Percentiles rank a stretch among this genome's conserved stretches.
These are phyloP conservation scores for Syngnathus floridae DNA, from an alignment of 2,113 vertebrate genomes.

Conservation along the genomic window DNA sequence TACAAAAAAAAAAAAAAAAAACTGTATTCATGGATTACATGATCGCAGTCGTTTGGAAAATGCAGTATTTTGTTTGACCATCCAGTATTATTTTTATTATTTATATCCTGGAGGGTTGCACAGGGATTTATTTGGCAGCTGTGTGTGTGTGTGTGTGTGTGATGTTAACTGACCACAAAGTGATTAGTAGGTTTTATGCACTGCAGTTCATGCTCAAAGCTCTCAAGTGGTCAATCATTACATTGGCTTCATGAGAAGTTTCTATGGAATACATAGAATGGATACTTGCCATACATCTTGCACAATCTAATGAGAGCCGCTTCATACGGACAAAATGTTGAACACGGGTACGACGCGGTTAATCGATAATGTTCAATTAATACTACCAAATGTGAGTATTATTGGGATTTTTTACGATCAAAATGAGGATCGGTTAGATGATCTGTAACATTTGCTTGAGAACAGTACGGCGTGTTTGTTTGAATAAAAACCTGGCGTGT, in stretches of 20 bases:
- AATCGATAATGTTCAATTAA: not conserved
- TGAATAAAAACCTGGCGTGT: slow-evolving; percentile 57
- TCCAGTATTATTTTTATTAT: slow-evolving; percentile 32
- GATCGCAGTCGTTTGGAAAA: not conserved
- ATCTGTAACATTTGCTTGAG: not conserved
- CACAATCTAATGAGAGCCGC: not conserved
- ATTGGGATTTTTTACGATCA: slow-evolving; percentile 57
- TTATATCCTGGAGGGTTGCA: slow-evolving; percentile 13
- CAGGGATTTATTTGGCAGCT: slow-evolving; percentile 43
- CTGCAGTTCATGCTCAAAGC: not conserved
- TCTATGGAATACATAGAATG: not conserved
- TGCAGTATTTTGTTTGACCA: slow-evolving; percentile 25
- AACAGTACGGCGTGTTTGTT: slow-evolving; percentile 45
- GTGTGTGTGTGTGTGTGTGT: slow-evolving; percentile 18
- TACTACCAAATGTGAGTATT: not conserved
- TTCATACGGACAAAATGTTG: not conserved
- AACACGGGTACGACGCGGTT: not conserved
- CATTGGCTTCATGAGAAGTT: not conserved
- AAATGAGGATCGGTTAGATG: slow-evolving; percentile 1
- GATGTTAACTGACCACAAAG: slow-evolving; percentile 1
- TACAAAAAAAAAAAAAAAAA: not conserved
- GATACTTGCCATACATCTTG: not conserved
- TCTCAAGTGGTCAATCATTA: not conserved
- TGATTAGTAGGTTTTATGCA: not conserved
- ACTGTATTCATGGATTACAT: not conserved